A percentile compares a stretch with the other conserved stretches of the same genome.
phyloP scores from a whole-genome alignment of 2,113 vertebrate genomes.

The Ibidorhyncha struthersii region DNA sequence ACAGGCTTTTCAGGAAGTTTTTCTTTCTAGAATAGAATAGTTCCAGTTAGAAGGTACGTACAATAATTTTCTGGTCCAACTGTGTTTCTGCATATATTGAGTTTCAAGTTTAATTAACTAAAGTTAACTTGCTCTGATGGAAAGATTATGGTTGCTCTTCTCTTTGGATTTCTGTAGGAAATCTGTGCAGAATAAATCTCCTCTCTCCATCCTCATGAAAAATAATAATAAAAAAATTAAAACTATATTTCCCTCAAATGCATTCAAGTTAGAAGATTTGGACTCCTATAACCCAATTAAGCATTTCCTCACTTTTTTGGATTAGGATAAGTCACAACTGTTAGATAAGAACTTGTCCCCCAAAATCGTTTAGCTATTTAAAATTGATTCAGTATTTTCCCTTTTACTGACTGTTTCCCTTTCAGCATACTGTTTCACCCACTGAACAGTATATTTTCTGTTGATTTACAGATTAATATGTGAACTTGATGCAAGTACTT shows the following conservation, averaged over 20 bases:
- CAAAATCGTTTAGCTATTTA: neutral
- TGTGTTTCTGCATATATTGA: neutral
- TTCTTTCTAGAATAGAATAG: neutral
- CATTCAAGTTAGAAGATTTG: neutral
- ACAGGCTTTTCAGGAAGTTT: neutral
- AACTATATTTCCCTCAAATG: neutral
- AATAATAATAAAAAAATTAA: no score
- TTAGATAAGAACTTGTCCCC: neutral
- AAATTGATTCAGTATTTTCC: neutral
- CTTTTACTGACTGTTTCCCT: neutral
- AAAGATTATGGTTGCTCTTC: neutral
- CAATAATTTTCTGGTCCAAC: neutral
- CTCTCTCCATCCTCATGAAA: rapidly evolving
- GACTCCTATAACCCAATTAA: neutral
- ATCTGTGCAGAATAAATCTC: neutral
- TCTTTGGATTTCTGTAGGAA: neutral
- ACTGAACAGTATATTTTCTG: neutral
- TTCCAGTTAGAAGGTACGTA: neutral
- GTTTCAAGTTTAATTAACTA: neutral
- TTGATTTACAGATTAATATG: neutral
- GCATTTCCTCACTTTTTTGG: neutral
- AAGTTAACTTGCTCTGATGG: neutral
- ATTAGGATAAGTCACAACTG: neutral
- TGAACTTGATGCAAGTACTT: neutral
- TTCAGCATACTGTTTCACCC: neutral